Evolutionary conservation across 2,113 vertebrate genomes (phyloP).

Genomic region (Heteronetta atricapilla): DNA sequence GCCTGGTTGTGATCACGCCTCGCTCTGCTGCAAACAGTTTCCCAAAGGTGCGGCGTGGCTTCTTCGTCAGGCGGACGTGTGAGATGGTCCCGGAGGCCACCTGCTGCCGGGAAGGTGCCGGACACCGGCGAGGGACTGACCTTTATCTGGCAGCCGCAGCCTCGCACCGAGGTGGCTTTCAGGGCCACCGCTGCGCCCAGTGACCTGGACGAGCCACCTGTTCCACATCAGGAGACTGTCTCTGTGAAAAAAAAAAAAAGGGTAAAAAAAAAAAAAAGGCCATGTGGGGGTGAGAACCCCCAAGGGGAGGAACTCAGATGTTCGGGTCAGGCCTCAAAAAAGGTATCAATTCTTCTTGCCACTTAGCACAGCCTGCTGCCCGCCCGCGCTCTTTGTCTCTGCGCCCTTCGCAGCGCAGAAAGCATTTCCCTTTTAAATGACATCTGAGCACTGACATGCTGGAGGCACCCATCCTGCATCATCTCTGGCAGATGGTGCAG

Average conservation of each 20-base stretch:
- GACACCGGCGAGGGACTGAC: constrained; percentile 24
- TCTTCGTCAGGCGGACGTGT: constrained; percentile 11
- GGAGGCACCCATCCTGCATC: constrained; percentile 72
- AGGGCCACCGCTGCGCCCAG: neutral
- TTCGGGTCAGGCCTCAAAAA: constrained; percentile 67
- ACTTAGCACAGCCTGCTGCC: constrained; percentile 67
- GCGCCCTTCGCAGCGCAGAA: constrained; percentile 54
- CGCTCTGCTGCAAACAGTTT: constrained; percentile 57
- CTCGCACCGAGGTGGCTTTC: neutral
- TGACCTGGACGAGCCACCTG: constrained; percentile 53
- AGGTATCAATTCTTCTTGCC: constrained; percentile 69
- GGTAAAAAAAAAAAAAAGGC: neutral
- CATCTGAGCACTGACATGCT: constrained; percentile 70
- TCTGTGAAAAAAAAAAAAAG: too few relatives aligned
- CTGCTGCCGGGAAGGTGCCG: neutral
- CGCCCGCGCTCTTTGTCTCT: constrained; percentile 53
- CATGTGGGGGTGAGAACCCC: constrained; percentile 52
- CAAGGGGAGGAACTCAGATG: constrained; percentile 69
- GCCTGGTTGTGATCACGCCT: constrained; percentile 59
- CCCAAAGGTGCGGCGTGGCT: constrained; percentile 50
- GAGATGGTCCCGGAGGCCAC: constrained; percentile 58
- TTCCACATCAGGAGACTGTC: neutral
- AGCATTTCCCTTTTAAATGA: constrained; percentile 74
- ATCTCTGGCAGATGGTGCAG: constrained; percentile 72
- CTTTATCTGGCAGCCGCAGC: constrained; percentile 39